Evolutionary conservation across 2,113 vertebrate species (phyloP).

Genomic region (Uria aalge): DNA sequence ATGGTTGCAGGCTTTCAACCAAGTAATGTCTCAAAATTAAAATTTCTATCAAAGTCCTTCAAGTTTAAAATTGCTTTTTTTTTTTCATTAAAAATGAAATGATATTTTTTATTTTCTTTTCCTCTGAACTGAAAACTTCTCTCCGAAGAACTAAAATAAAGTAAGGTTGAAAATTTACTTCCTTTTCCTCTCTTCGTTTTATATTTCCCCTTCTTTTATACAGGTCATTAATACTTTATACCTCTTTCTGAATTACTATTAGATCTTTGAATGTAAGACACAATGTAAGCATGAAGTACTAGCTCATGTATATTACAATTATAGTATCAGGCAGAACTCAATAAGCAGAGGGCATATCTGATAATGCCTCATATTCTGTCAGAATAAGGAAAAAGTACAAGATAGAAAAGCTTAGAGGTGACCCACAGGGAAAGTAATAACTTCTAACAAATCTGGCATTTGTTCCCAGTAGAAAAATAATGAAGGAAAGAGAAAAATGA

Average conservation of each 20-base stretch:
- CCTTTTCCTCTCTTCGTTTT: slow-evolving; percentile 6
- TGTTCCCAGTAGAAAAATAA: slow-evolving; percentile 21
- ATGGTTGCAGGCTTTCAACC: background rate
- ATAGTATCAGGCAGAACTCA: slow-evolving; percentile 40
- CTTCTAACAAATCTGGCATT: slow-evolving; percentile 25
- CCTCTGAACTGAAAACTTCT: background rate
- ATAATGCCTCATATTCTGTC: slow-evolving; percentile 38
- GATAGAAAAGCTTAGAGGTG: slow-evolving; percentile 44
- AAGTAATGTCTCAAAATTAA: background rate
- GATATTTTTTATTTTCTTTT: background rate
- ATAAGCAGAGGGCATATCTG: slow-evolving; percentile 33
- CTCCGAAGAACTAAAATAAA: background rate
- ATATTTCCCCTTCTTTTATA: background rate
- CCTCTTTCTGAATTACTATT: slow-evolving; percentile 15
- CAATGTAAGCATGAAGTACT: slow-evolving; percentile 42
- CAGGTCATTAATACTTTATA: slow-evolving; percentile 35
- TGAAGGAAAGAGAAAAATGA: slow-evolving; percentile 1
- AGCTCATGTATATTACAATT: slow-evolving; percentile 42
- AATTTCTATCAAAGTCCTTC: background rate
- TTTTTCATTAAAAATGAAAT: background rate
- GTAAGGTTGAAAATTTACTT: background rate
- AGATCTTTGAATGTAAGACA: slow-evolving; percentile 12
- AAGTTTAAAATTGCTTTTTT: background rate
- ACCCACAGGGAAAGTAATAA: slow-evolving; percentile 17
- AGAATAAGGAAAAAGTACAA: slow-evolving; percentile 13